These are phyloP conservation scores for Catocala sponsa DNA, from an alignment of 2,888 invertebrate species.

Conservation along the genomic window DNA sequence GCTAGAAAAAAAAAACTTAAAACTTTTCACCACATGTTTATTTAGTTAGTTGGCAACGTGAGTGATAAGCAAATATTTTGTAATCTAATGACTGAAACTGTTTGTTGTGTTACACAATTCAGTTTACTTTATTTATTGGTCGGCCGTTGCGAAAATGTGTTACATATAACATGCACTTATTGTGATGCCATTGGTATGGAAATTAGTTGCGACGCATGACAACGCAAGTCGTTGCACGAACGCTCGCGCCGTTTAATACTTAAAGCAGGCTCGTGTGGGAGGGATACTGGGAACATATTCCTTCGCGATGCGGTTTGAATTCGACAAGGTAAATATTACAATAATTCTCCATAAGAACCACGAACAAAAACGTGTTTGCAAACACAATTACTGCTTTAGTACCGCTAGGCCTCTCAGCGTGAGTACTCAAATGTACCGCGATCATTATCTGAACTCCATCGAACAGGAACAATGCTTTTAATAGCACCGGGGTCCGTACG, in stretches of 20 bases:
- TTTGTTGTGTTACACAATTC: constrained; percentile 67
- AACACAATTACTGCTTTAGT: constrained; percentile 46
- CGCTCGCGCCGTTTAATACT: constrained; percentile 4
- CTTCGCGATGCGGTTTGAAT: constrained; percentile 21
- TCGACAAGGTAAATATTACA: constrained; percentile 19
- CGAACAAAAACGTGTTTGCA: constrained; percentile 55
- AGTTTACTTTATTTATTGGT: constrained; percentile 59
- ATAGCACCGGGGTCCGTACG: constrained; percentile 63
- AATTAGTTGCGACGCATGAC: constrained; percentile 57
- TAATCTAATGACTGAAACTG: constrained; percentile 64
- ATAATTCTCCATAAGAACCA: constrained; percentile 15
- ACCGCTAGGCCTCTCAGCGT: constrained; percentile 54
- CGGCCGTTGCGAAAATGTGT: constrained; percentile 63
- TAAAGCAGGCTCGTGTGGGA: constrained; percentile 11
- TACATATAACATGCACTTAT: constrained; percentile 55
- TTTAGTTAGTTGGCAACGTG: constrained; percentile 67
- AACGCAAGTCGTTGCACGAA: constrained; percentile 35
- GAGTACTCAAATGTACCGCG: constrained; percentile 51
- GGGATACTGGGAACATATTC: constrained; percentile 21
- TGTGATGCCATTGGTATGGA: constrained; percentile 68
- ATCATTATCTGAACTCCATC: constrained; percentile 71
- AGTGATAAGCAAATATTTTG: constrained; percentile 78
- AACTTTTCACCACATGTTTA: constrained; percentile 78
- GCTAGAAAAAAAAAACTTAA: constrained; percentile 55
- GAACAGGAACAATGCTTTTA: constrained; percentile 76